These are phyloP conservation scores for Echiichthys vipera DNA, from an alignment of 2,797 vertebrate species.

Conservation along the genomic window DNA sequence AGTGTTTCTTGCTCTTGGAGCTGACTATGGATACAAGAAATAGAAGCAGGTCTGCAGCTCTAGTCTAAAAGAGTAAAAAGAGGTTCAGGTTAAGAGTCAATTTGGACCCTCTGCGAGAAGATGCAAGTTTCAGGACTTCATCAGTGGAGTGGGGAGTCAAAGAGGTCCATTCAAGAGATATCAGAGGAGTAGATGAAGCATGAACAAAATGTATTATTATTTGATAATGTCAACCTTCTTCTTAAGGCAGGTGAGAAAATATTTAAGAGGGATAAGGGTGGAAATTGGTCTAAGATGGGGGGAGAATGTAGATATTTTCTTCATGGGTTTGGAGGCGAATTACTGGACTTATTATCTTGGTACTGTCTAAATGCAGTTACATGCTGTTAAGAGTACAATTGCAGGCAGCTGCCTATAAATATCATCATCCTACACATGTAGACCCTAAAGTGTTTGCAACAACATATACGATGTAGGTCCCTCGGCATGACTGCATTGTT, in stretches of 20 bases:
- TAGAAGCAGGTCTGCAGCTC: neutral
- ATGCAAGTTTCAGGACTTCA: neutral
- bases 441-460: neutral
- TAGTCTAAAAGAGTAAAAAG: neutral
- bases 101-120: neutral
- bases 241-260: neutral
- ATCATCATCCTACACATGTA: constrained; percentile 7
- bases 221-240: neutral
- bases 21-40: neutral
- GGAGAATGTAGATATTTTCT: neutral
- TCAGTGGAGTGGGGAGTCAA: constrained; percentile 1
- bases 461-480: neutral
- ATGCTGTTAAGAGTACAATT: constrained; percentile 18
- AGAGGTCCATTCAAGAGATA: constrained; percentile 25
- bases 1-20: no score
- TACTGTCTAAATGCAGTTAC: neutral
- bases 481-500: neutral
- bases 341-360: neutral
- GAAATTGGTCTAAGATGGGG: neutral
- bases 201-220: neutral
- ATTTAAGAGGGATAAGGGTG: neutral
- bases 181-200: neutral
- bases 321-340: neutral
- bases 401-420: constrained; percentile 22
- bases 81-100: constrained; percentile 10